Percentiles rank a stretch among this genome's conserved stretches.
phyloP scores from a whole-genome alignment of 2,797 vertebrate genomes.

The Microchirus variegatus region DNA sequence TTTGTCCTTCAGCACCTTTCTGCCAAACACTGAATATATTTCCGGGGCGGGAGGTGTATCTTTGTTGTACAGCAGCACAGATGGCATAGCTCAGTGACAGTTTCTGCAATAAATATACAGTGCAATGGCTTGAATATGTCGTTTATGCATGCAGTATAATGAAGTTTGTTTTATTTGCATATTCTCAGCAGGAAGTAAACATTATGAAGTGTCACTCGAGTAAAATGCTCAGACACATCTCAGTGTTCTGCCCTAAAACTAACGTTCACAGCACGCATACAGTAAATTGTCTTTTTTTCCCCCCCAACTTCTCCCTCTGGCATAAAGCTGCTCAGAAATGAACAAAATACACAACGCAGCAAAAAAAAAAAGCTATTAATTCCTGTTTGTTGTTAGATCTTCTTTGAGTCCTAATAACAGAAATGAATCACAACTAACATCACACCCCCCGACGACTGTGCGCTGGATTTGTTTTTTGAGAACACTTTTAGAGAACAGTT shows the following conservation, averaged over 20 bases:
- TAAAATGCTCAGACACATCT: background rate
- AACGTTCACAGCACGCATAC: too few relatives aligned
- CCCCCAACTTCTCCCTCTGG: too few relatives aligned
- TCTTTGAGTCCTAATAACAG: too few relatives aligned
- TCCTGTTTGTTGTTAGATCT: conserved; percentile 21
- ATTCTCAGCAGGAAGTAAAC: too few relatives aligned
- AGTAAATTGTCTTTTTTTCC: too few relatives aligned
- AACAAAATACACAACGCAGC: background rate
- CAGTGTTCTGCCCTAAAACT: background rate
- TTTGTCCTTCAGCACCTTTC: conserved; percentile 30
- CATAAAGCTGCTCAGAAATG: background rate
- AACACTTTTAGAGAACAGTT: conserved; percentile 23
- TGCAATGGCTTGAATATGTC: background rate
- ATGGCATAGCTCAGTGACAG: conserved; percentile 1
- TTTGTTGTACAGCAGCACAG: conserved; percentile 5
- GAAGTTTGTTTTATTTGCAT: background rate
- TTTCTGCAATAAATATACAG: conserved; percentile 5
- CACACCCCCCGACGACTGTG: conserved; percentile 2
- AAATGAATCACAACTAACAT: conserved; percentile 46
- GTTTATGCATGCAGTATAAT: background rate
- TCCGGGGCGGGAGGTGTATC: background rate
- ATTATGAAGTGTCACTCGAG: too few relatives aligned
- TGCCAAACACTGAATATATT: conserved; percentile 19
- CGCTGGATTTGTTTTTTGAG: conserved; percentile 10
- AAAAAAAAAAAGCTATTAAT: conserved; percentile 23